Conservation (phyloP, 1,140 invertebrate species). For the Tetramorium simillimum region DNA sequence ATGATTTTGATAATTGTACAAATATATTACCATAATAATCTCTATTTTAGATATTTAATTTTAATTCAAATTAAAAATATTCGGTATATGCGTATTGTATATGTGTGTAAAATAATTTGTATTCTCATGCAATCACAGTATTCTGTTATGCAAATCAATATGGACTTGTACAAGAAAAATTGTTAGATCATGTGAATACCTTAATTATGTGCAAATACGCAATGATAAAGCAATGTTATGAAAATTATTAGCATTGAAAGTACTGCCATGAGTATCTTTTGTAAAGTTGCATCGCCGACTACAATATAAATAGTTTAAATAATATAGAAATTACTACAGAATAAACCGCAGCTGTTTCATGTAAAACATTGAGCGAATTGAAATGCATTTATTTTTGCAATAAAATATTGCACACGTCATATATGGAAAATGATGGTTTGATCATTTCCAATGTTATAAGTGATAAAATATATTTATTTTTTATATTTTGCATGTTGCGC, state of each 20-base stretch:
- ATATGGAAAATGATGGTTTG: not conserved
- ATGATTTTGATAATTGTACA: too few species aligned
- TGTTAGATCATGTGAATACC: not conserved
- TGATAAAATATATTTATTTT: not conserved
- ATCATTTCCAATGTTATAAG: not conserved
- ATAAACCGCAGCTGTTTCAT: not conserved
- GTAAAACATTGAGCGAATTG: slow-evolving; percentile 27
- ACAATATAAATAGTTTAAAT: not conserved
- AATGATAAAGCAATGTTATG: not conserved
- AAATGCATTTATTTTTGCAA: slow-evolving; percentile 20
- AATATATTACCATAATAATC: not conserved
- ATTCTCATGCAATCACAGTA: not conserved
- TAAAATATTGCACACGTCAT: slow-evolving; percentile 2
- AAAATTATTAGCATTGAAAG: not conserved
- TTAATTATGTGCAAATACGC: not conserved
- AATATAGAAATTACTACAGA: not conserved
- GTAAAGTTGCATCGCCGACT: not conserved
- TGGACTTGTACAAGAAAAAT: not conserved
- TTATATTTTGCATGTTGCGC: not conserved
- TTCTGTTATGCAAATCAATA: not conserved
- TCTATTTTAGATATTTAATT: too few species aligned
- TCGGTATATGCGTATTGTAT: too few species aligned
- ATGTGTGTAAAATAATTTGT: not conserved
- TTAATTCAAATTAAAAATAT: too few species aligned
- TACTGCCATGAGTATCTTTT: slow-evolving; percentile 34